A percentile compares a stretch with the other conserved stretches of the same genome.
Evolutionary conservation across 1,140 invertebrate species (phyloP).

Genomic region (Portunus trituberculatus): DNA sequence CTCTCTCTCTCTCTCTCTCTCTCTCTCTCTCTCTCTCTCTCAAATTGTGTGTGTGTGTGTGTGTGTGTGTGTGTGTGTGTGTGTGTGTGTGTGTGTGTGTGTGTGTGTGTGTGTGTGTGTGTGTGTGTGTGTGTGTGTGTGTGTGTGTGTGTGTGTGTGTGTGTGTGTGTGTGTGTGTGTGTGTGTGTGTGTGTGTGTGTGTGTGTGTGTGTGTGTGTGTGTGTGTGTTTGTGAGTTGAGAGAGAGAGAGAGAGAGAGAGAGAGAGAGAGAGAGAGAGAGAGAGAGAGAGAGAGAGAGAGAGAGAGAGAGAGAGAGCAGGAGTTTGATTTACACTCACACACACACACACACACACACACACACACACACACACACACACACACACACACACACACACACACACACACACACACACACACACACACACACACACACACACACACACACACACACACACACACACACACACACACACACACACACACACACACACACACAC

Average conservation of each 20-base stretch:
- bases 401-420: too few relatives aligned
- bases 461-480: too few relatives aligned
- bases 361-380: too few relatives aligned
- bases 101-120: background rate
- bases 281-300: conserved; percentile 33
- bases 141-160: background rate
- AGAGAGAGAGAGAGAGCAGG: conserved; percentile 30
- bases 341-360: too few relatives aligned
- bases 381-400: too few relatives aligned
- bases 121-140: background rate
- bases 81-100: background rate
- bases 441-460: too few relatives aligned
- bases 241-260: background rate
- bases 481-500: too few relatives aligned
- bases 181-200: background rate
- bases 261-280: conserved; percentile 40
- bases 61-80: background rate
- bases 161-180: background rate
- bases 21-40: too few relatives aligned
- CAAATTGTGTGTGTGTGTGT: too few relatives aligned
- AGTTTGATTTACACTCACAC: too few relatives aligned
- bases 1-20: too few relatives aligned
- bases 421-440: too few relatives aligned
- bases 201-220: background rate
- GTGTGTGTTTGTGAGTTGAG: background rate